phyloP scores from a whole-genome alignment of 2,113 vertebrate species.

The Motacilla alba region DNA sequence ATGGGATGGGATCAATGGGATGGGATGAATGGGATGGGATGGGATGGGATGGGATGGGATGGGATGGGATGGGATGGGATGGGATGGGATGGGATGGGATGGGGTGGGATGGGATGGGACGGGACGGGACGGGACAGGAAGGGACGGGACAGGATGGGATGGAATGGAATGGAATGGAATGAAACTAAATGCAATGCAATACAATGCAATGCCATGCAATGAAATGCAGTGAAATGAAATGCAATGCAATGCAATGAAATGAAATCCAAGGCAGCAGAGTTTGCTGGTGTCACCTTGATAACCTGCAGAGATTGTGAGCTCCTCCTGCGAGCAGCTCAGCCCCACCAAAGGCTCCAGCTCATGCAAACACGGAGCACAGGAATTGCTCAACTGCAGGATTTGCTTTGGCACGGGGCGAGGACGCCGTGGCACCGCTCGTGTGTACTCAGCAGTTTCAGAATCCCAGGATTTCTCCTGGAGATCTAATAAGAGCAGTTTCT shows the following conservation, averaged over 20 bases:
- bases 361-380: background rate
- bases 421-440: slow-evolving; percentile 72
- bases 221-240: too few species aligned
- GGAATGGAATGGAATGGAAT: too few species aligned
- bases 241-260: background rate
- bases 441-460: slow-evolving; percentile 68
- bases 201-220: too few species aligned
- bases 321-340: background rate
- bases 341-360: background rate
- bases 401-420: slow-evolving; percentile 74
- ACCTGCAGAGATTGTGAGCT: background rate
- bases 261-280: background rate
- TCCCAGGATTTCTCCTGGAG: slow-evolving; percentile 59
- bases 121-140: too few species aligned
- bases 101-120: too few species aligned
- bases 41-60: too few species aligned
- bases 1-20: background rate
- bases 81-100: too few species aligned
- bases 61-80: too few species aligned
- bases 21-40: rapidly evolving
- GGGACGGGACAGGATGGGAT: too few species aligned
- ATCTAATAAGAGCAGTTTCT: slow-evolving; percentile 43
- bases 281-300: background rate
- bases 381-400: slow-evolving; percentile 65
- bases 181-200: too few species aligned